Base-by-base conservation (phyloP, 1,140 invertebrate species). In the Diachasma alloeum region DNA sequence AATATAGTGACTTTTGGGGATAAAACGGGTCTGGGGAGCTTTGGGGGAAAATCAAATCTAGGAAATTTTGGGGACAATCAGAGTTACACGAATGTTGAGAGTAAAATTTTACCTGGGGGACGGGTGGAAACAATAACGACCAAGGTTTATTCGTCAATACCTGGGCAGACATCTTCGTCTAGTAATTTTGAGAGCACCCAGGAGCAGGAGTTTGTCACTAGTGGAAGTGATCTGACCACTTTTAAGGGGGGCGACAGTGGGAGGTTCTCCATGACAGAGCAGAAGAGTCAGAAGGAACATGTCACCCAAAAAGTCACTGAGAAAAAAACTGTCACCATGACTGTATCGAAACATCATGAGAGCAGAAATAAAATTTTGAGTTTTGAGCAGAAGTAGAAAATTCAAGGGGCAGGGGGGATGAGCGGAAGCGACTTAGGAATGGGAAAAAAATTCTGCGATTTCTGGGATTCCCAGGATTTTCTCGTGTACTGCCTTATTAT, bases 251-350 rank as follows among this genome's bases (percentile, higher is more conserved):
- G 90, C 10, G 83, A 90, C 44, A 83, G 79, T 15, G 87, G 90
- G 6, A 83, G 83, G 4, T 72, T 90, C 11, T 66, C 26, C 0
- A 11, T 13, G 9, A 42, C 39, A 4, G 91, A 91, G 59, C 90
- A 91, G 72, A 89, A 87, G 73, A 90, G 86, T 84, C 81, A 88
- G 17, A 91, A 91, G 59, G 90, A 91, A 68, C 91, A 91, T 0
- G 85, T 87, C 53, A 90, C 86, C 19, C 89, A 91, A 75, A 91
- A 91, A 74, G 86, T 91, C 11, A 89, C 89, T 10, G 91, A 91
- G 76, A 91, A 91, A 75, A 91, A 90, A 77, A 91, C 90, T 2
- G 84, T 91, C 3, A 90, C 90, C 0, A 91, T 85, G 82, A 89
- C 87, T 8, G 87, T 84, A 68, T 87, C 87, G 6, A 90, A 85